Conservation (phyloP, 2,888 invertebrate genomes). For the Lasioglossum morio region DNA sequence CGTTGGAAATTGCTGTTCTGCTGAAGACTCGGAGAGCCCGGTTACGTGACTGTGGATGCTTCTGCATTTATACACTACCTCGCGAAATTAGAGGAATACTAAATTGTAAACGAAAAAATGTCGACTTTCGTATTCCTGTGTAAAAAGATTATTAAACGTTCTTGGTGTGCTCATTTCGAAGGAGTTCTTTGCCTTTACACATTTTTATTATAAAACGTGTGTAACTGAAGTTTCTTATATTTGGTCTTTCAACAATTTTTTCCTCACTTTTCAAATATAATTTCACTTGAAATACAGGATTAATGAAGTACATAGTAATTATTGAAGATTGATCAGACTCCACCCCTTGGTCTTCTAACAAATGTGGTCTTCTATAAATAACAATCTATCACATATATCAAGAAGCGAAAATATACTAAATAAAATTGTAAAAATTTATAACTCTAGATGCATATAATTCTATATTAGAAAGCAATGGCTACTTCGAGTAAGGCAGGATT, state of each 20-base stretch:
- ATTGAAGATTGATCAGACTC: not conserved
- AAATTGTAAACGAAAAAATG: not conserved
- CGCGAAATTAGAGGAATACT: not conserved
- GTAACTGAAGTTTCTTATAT: not conserved
- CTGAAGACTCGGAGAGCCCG: slow-evolving; percentile 3
- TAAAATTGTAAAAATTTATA: not conserved
- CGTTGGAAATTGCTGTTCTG: not conserved
- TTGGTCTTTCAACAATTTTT: not conserved
- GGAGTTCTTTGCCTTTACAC: not conserved
- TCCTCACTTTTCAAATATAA: not conserved
- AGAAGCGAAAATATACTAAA: not conserved
- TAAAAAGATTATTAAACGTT: not conserved
- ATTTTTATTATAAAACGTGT: not conserved
- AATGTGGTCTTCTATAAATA: not conserved
- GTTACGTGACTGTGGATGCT: not conserved
- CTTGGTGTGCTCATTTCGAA: not conserved
- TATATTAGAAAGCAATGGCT: not conserved
- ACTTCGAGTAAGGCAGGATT: not conserved
- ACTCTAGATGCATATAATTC: not conserved
- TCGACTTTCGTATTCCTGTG: not conserved
- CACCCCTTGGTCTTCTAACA: not conserved
- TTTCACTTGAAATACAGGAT: not conserved
- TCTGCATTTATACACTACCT: not conserved
- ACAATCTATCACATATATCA: not conserved
- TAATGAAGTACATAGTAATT: not conserved